These are phyloP conservation scores for Stegastes partitus DNA, from an alignment of 2,113 vertebrate genomes.

Conservation along the genomic window DNA sequence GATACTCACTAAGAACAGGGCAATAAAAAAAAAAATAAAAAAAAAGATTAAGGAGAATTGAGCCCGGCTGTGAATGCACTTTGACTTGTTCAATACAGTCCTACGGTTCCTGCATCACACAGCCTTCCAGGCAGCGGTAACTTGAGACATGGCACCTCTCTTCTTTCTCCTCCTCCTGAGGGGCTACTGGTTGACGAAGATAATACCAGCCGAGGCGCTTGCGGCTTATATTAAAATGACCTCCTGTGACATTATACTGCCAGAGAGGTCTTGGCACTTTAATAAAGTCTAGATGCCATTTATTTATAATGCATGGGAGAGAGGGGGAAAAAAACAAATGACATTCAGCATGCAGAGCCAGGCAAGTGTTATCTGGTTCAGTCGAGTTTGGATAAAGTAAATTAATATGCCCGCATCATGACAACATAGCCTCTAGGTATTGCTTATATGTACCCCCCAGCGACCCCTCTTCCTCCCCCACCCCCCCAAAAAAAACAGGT, in stretches of 20 bases:
- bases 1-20: constrained; percentile 36
- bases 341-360: constrained; percentile 67
- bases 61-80: constrained; percentile 79
- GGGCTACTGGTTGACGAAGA: constrained; percentile 83
- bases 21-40: constrained; percentile 40
- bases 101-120: constrained; percentile 71
- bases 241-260: constrained; percentile 80
- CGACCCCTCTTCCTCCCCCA: background rate
- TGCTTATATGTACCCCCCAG: constrained; percentile 8
- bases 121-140: constrained; percentile 81
- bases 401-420: constrained; percentile 67
- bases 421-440: constrained; percentile 43
- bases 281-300: constrained; percentile 79
- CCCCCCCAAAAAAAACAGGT: background rate
- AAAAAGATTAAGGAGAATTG: constrained; percentile 62
- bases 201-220: constrained; percentile 76
- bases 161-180: constrained; percentile 70
- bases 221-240: constrained; percentile 87
- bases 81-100: constrained; percentile 82
- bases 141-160: constrained; percentile 76
- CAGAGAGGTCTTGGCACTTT: constrained; percentile 76
- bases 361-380: constrained; percentile 60
- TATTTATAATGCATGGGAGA: constrained; percentile 80
- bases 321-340: constrained; percentile 51
- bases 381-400: constrained; percentile 61